These are phyloP conservation scores for Tyria jacobaeae DNA, from an alignment of 2,888 invertebrate genomes.

Conservation along the genomic window DNA sequence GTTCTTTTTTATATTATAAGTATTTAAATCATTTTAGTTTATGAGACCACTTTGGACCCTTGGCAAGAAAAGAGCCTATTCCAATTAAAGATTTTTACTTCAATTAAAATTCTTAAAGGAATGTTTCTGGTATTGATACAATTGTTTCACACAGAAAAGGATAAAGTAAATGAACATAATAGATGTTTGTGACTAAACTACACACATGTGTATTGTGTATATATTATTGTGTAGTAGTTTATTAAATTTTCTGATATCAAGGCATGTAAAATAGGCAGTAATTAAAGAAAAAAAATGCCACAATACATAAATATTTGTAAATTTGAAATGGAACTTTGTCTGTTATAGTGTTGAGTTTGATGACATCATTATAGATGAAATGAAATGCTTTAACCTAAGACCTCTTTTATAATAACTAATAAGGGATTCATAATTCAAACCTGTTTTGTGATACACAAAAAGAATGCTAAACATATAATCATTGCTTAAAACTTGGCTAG, in stretches of 20 bases:
- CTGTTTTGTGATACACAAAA: slow-evolving; percentile 50
- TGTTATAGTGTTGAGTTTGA: not conserved
- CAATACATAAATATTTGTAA: too few relatives aligned
- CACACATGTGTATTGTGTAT: not conserved
- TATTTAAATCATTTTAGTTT: too few relatives aligned
- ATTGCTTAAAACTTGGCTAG: too few relatives aligned
- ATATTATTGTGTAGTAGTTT: too few relatives aligned
- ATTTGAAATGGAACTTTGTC: too few relatives aligned
- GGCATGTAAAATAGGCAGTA: too few relatives aligned
- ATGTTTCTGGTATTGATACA: not conserved
- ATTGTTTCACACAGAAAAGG: not conserved
- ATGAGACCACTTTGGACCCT: too few relatives aligned
- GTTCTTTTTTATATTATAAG: too few relatives aligned
- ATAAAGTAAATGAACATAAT: not conserved
- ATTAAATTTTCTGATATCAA: too few relatives aligned
- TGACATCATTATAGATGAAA: not conserved
- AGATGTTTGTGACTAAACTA: not conserved
- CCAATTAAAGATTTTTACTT: not conserved
- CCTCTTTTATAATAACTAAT: slow-evolving; percentile 55
- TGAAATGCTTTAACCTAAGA: slow-evolving; percentile 66
- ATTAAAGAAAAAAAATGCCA: too few relatives aligned
- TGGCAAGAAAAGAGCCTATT: not conserved
- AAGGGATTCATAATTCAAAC: slow-evolving; percentile 47
- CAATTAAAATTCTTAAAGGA: not conserved
- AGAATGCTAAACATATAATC: too few relatives aligned